Conservation (phyloP, 2,797 vertebrate species). For the Trachops cirrhosus region DNA sequence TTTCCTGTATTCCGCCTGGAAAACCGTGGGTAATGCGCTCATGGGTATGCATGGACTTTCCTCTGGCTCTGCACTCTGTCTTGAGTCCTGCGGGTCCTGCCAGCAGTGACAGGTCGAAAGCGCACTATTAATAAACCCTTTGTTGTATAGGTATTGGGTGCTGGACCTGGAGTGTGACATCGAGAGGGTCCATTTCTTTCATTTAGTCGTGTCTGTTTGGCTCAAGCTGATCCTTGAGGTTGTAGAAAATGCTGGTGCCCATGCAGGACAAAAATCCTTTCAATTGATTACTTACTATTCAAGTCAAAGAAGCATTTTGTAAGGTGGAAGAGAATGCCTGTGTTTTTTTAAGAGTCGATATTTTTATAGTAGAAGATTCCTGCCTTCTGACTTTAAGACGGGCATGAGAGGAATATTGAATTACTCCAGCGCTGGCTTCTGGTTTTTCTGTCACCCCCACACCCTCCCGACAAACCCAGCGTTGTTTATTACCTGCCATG, state of each 20-base stretch:
- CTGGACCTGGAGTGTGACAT: background rate
- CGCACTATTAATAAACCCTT: slow-evolving; percentile 1
- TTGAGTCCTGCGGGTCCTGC: background rate
- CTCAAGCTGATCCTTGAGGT: background rate
- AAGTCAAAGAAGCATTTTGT: background rate
- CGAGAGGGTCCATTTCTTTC: background rate
- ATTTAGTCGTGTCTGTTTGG: background rate
- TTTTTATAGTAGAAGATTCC: background rate
- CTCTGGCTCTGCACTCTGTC: background rate
- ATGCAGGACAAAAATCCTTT: background rate
- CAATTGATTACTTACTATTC: background rate
- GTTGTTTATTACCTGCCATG: slow-evolving; percentile 3
- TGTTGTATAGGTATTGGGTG: background rate
- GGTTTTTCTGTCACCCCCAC: background rate
- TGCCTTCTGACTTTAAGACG: slow-evolving; percentile 9
- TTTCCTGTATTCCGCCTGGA: background rate
- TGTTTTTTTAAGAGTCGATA: background rate
- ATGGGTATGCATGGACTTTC: background rate
- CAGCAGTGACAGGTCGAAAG: background rate
- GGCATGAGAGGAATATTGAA: background rate
- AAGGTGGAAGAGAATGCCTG: background rate
- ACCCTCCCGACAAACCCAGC: background rate
- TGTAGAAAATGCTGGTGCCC: background rate
- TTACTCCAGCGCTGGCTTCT: background rate
- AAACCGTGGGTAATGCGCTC: background rate